Evolutionary conservation across 2,797 vertebrate genomes (phyloP), one percentile per base, ranked within the genome.

Genomic region (Furcifer pardalis): DNA sequence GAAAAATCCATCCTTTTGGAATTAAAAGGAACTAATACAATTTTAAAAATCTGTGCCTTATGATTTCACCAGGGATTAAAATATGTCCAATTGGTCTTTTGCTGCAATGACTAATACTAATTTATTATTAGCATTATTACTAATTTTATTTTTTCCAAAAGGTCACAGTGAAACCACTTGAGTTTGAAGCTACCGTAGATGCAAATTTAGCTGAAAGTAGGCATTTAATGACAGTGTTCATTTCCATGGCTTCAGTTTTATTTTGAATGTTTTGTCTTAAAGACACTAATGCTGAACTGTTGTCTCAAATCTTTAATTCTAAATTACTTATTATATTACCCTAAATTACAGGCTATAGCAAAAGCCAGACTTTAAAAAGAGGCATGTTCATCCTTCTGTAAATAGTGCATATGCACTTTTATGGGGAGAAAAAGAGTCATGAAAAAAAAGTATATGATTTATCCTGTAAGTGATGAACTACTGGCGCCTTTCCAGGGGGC

Each of bases 241-340:
- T 94, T 95, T 89, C 90, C 82, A 95, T 91, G 96, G 95, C 93
- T 96, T 95, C 92, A 94, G 95, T 37, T 96, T 96, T 96, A 96
- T 96, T 96, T 96, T 95, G 93, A 96, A 95, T 95, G 96, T 96
- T 97, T 96, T 96, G 94, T 96, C 94, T 96, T 96, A 94, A 96
- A 96, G 96, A 95, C 95, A 93, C 95, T 97, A 96, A 96, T 96
- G 96, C 94, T 95, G 91, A 96, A 96, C 96, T 95, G 94, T 96
- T 95, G 95, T 96, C 96, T 96, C 94, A 95, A 95, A 96, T 96
- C 95, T 96, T 96, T 95, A 96, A 96, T 97, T 97, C 96, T 92
- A 95, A 96, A 96, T 96, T 94, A 95, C 96, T 96, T 96, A 96
- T 96, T 97, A 96, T 95, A 96, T 96, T 88, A 17, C 96, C 96